phyloP scores from a whole-genome alignment of 2,888 invertebrate genomes.

The Doris montereyensis region DNA sequence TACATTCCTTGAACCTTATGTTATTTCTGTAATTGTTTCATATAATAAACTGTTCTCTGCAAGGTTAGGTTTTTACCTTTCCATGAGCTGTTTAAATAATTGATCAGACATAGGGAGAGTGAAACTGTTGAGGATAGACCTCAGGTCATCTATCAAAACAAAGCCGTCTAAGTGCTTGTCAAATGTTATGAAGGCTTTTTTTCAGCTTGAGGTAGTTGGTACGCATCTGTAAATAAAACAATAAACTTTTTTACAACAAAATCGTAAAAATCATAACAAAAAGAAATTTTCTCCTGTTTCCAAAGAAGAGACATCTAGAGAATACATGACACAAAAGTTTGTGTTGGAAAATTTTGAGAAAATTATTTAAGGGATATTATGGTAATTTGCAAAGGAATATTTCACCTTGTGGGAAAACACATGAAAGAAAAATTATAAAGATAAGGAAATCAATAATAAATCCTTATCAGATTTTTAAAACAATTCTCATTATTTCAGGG shows the following conservation, averaged over 20 bases:
- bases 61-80: slow-evolving; percentile 64
- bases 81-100: slow-evolving; percentile 68
- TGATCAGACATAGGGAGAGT: slow-evolving; percentile 70
- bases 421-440: neutral
- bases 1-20: neutral
- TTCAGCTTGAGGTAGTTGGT: slow-evolving; percentile 65
- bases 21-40: no score
- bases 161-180: slow-evolving; percentile 68
- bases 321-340: no score
- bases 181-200: slow-evolving; percentile 67
- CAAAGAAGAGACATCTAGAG: no score
- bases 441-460: no score
- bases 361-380: no score
- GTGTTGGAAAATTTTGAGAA: no score
- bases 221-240: slow-evolving; percentile 67
- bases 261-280: no score
- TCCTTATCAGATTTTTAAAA: no score
- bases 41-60: neutral
- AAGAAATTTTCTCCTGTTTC: no score
- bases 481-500: no score
- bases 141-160: slow-evolving; percentile 64
- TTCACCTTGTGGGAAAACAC: neutral
- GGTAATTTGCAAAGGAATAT: no score
- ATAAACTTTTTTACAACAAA: no score
- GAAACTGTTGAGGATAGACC: slow-evolving; percentile 66